A percentile compares a stretch with the other conserved stretches of the same genome.
phyloP scores from a whole-genome alignment of 2,797 vertebrate genomes.

The Chiloscyllium punctatum region DNA sequence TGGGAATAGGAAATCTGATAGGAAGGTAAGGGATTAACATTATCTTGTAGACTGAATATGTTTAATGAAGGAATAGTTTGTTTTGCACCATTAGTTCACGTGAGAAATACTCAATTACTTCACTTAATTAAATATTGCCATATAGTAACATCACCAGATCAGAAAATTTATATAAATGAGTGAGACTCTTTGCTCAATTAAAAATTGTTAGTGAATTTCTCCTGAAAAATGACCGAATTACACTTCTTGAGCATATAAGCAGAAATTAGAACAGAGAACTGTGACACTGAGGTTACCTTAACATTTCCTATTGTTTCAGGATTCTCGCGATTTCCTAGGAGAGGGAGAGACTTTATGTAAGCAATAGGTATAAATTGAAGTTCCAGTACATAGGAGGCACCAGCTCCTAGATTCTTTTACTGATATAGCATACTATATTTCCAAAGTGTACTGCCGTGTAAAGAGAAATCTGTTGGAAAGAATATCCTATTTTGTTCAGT shows the following conservation, averaged over 20 bases:
- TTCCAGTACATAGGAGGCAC: not conserved
- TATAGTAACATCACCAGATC: not conserved
- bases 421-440: not conserved
- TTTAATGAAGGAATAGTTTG: not conserved
- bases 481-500: not conserved
- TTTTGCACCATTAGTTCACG: not conserved
- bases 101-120: not conserved
- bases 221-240: not conserved
- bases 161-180: not conserved
- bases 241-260: not conserved
- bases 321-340: not conserved
- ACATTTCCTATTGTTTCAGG: not conserved
- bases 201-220: not conserved
- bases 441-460: not conserved
- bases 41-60: not conserved
- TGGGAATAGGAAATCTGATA: not conserved
- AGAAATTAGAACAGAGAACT: not conserved
- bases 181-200: not conserved
- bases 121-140: not conserved
- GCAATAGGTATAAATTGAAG: not conserved
- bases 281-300: not conserved
- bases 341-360: not conserved
- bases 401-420: not conserved
- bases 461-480: not conserved
- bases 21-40: not conserved